Evolutionary conservation across 2,797 vertebrate species (phyloP).

Genomic region (Hydrocynus forskahlii): DNA sequence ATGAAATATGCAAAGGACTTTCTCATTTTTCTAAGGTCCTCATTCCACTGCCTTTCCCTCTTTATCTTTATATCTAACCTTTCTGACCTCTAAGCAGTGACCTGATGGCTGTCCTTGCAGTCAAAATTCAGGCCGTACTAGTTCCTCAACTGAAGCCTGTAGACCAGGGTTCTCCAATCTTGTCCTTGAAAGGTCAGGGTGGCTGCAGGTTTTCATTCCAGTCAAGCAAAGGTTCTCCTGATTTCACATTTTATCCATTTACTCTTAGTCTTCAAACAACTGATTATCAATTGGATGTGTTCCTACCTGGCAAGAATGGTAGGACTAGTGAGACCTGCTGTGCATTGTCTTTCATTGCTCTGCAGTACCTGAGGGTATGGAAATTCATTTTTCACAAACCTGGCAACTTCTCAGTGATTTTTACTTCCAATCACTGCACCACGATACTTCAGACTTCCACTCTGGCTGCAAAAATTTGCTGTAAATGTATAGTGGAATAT

Average conservation of each 20-base stretch:
- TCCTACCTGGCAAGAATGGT: too few relatives aligned
- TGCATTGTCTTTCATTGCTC: too few relatives aligned
- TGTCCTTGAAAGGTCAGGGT: too few relatives aligned
- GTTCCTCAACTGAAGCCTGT: neutral
- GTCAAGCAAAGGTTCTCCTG: too few relatives aligned
- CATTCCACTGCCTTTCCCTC: neutral
- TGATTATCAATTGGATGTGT: too few relatives aligned
- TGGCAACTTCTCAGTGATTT: neutral
- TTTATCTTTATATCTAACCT: neutral
- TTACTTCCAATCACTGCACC: neutral
- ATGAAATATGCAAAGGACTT: conserved; percentile 1
- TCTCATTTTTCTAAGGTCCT: neutral
- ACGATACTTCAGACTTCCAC: neutral
- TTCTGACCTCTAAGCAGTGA: neutral
- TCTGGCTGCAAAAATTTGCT: neutral
- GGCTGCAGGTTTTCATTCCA: too few relatives aligned
- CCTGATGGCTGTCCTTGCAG: neutral
- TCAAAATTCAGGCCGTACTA: neutral
- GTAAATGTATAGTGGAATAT: too few relatives aligned
- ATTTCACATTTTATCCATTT: too few relatives aligned
- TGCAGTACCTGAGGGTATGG: neutral
- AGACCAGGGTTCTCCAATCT: neutral
- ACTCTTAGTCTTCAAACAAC: too few relatives aligned
- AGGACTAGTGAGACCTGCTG: too few relatives aligned
- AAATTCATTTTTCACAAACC: neutral